Evolutionary conservation across 2,797 vertebrate species (phyloP).

Genomic region (Microcaecilia unicolor): DNA sequence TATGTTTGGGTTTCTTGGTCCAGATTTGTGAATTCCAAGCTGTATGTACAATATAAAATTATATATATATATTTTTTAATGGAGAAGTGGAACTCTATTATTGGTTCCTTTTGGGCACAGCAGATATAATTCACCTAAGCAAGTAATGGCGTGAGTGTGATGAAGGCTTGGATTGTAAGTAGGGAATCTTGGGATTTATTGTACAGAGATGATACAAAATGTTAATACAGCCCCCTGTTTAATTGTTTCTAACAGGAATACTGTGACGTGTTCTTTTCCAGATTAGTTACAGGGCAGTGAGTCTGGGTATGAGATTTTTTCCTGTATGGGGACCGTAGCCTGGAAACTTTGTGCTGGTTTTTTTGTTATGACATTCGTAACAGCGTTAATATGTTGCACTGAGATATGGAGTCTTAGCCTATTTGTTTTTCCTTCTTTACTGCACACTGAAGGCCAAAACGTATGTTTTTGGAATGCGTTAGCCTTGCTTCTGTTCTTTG

Average conservation of each 20-base stretch:
- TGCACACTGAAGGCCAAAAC: constrained; percentile 23
- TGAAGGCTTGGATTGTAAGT: constrained; percentile 11
- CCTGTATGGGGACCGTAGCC: constrained; percentile 13
- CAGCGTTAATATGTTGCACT: constrained; percentile 40
- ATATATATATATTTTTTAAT: constrained; percentile 39
- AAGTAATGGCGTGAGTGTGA: constrained; percentile 2
- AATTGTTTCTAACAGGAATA: constrained; percentile 19
- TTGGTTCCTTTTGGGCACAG: constrained; percentile 17
- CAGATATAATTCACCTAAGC: too few species aligned
- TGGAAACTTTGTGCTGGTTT: constrained; percentile 11
- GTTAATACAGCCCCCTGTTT: constrained; percentile 12
- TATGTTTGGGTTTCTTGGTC: constrained; percentile 62
- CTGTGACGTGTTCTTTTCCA: constrained; percentile 25
- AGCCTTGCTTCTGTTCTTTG: too few species aligned
- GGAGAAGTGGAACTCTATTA: constrained; percentile 17
- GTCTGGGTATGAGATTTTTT: constrained; percentile 15
- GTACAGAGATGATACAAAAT: constrained; percentile 16
- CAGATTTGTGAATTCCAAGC: constrained; percentile 57
- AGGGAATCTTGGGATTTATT: constrained; percentile 5
- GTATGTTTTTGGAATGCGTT: too few species aligned
- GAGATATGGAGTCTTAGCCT: constrained; percentile 29
- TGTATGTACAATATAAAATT: constrained; percentile 48
- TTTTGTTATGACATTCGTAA: constrained; percentile 40
- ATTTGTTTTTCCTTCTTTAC: constrained; percentile 13
- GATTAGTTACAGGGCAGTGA: too few species aligned